Percentiles rank a stretch among this genome's conserved stretches.
phyloP scores from a whole-genome alignment of 92 coral and sea anemone species.

The Epizoanthus scotinus region DNA sequence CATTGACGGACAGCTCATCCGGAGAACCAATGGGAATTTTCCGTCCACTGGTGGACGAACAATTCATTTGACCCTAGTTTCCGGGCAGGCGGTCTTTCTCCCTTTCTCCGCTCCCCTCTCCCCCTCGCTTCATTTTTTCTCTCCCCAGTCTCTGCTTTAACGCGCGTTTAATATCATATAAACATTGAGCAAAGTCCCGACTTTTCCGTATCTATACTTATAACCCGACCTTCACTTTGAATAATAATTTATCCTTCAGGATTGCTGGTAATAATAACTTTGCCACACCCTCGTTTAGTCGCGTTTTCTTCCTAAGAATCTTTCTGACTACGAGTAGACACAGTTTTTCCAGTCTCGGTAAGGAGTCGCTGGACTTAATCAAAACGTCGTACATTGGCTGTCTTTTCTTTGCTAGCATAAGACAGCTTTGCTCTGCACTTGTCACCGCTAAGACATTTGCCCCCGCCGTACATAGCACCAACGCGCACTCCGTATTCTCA shows the following conservation, averaged over 20 bases:
- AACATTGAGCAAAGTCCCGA: no score
- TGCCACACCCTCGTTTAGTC: slow-evolving; percentile 14
- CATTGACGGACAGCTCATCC: no score
- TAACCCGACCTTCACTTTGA: slow-evolving; percentile 2
- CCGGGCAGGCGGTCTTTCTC: no score
- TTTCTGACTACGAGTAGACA: slow-evolving; percentile 50
- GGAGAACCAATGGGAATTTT: no score
- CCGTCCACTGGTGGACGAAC: no score
- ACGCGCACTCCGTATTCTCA: slow-evolving; percentile 27
- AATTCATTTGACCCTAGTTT: no score
- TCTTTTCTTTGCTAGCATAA: slow-evolving; percentile 27
- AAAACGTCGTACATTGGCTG: slow-evolving; percentile 15
- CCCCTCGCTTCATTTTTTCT: no score
- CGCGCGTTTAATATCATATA: no score
- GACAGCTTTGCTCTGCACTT: slow-evolving; percentile 42
- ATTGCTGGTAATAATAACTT: slow-evolving; percentile 39
- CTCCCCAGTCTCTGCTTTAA: no score
- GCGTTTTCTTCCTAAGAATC: slow-evolving; percentile 28
- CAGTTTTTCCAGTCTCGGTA: slow-evolving; percentile 46
- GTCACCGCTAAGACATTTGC: slow-evolving; percentile 41
- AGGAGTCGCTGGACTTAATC: background rate
- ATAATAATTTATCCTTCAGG: slow-evolving; percentile 57
- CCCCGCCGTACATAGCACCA: slow-evolving; percentile 40
- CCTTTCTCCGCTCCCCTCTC: no score
- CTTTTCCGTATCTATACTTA: no score